Evolutionary conservation across 2,888 invertebrate genomes (phyloP).

Genomic region (Prenolepis imparis): DNA sequence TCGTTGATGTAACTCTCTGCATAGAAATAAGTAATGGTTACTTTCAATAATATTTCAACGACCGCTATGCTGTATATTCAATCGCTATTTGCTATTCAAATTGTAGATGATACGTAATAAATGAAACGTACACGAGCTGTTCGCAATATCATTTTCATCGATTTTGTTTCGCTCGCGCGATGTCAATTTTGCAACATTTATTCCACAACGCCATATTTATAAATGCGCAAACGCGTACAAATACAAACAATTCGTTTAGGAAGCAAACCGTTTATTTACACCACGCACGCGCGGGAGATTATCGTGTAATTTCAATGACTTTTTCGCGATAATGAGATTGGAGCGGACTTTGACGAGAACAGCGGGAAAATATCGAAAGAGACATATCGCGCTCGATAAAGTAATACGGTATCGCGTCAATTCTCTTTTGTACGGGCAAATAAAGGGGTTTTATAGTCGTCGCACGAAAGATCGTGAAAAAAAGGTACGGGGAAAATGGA

Average conservation of each 20-base stretch:
- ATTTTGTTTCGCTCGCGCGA: constrained; percentile 1
- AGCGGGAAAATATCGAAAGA: not conserved
- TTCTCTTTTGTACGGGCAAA: constrained; percentile 21
- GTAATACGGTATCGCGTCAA: constrained; percentile 8
- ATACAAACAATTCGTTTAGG: constrained; percentile 26
- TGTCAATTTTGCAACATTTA: constrained; percentile 31
- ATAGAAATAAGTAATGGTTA: constrained; percentile 60
- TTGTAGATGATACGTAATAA: constrained; percentile 21
- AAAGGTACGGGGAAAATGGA: constrained; percentile 52
- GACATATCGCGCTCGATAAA: not conserved
- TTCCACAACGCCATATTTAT: not conserved
- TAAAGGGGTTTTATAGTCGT: constrained; percentile 25
- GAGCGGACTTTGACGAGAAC: not conserved
- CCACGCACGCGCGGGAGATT: not conserved
- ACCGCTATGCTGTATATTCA: constrained; percentile 43
- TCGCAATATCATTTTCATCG: constrained; percentile 31
- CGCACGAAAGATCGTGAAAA: constrained; percentile 30
- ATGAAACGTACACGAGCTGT: not conserved
- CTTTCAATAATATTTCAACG: constrained; percentile 66
- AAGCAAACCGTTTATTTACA: constrained; percentile 18
- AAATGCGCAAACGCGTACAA: constrained; percentile 14
- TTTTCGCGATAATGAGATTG: constrained; percentile 23
- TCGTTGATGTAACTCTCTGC: constrained; percentile 38
- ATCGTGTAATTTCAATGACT: constrained; percentile 12
- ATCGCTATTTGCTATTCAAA: constrained; percentile 32